These are phyloP conservation scores for Yponomeuta malinellus DNA, from an alignment of 2,888 invertebrate species.

Conservation along the genomic window DNA sequence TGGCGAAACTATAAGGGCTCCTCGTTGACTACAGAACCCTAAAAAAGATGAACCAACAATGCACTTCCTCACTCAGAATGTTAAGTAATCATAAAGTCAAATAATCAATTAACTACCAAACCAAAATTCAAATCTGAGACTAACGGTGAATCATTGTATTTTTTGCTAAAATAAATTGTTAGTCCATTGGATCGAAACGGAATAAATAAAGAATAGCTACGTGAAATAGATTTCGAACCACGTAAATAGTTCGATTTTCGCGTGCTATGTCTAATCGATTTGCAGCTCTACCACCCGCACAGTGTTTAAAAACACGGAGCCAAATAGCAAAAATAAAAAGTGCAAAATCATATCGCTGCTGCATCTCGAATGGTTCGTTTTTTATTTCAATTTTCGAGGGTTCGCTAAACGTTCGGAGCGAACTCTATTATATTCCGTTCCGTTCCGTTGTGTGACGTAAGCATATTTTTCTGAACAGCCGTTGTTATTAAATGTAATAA, in stretches of 20 bases:
- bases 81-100: too few relatives aligned
- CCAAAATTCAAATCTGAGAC: too few relatives aligned
- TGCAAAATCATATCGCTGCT: slow-evolving; percentile 74
- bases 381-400: slow-evolving; percentile 73
- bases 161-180: background rate
- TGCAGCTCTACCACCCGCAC: slow-evolving; percentile 42
- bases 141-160: too few relatives aligned
- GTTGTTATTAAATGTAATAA: slow-evolving; percentile 71
- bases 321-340: slow-evolving; percentile 56
- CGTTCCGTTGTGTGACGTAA: slow-evolving; percentile 63
- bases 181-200: background rate
- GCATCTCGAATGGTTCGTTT: slow-evolving; percentile 69
- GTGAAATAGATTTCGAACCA: background rate
- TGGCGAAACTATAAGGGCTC: too few relatives aligned
- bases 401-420: slow-evolving; percentile 70
- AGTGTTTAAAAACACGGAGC: slow-evolving; percentile 58
- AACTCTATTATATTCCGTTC: slow-evolving; percentile 69
- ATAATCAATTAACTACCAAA: too few relatives aligned
- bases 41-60: too few relatives aligned
- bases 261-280: slow-evolving; percentile 42
- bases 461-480: slow-evolving; percentile 65
- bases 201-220: background rate
- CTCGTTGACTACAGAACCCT: too few relatives aligned
- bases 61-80: too few relatives aligned
- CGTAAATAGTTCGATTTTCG: background rate